phyloP scores from a whole-genome alignment of 2,888 invertebrate genomes.

The Drosophila differens region DNA sequence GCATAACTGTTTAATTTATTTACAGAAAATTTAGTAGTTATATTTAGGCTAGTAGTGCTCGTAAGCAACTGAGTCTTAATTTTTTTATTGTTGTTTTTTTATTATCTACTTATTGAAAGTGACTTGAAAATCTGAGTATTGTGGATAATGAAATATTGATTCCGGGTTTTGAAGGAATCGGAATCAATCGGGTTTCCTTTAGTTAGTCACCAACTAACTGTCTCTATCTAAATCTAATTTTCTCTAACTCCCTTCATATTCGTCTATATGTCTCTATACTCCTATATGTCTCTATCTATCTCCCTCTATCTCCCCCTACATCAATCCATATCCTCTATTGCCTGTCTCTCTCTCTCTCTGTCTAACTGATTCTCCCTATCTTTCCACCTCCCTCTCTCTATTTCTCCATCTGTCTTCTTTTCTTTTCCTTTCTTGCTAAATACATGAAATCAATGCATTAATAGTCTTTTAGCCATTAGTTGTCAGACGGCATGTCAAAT shows the following conservation, averaged over 20 bases:
- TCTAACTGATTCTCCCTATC: not conserved
- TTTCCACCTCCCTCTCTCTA: too few species aligned
- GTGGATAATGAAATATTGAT: not conserved
- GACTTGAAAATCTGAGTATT: not conserved
- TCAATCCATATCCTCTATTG: not conserved
- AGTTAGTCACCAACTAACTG: not conserved
- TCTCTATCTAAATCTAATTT: not conserved
- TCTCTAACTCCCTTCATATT: not conserved
- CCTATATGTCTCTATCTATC: not conserved
- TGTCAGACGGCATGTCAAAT: constrained; percentile 39
- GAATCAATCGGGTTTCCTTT: not conserved
- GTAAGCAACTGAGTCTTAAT: not conserved
- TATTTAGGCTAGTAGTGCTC: too few species aligned
- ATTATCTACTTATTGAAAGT: not conserved
- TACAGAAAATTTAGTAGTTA: too few species aligned
- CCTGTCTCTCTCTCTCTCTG: not conserved
- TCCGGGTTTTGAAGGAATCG: not conserved
- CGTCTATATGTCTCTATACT: not conserved
- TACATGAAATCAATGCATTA: constrained; percentile 20
- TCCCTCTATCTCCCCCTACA: not conserved
- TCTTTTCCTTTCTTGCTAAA: not conserved
- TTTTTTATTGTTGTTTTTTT: not conserved
- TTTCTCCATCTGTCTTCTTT: not conserved
- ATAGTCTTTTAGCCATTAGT: constrained; percentile 33
- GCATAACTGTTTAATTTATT: too few species aligned